Conservation (phyloP, 2,113 vertebrate genomes). For the Vombatus ursinus region DNA sequence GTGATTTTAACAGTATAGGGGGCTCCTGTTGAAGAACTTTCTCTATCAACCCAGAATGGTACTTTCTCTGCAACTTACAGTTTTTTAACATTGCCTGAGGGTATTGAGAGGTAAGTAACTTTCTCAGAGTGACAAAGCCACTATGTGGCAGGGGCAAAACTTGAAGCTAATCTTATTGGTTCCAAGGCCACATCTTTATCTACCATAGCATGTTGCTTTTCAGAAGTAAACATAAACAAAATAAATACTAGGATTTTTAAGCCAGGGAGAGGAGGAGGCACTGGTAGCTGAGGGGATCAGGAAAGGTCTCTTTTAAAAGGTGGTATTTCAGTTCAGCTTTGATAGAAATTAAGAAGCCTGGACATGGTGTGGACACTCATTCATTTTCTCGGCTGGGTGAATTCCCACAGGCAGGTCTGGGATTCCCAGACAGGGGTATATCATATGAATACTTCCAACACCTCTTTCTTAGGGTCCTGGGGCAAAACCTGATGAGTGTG, state of each 20-base stretch:
- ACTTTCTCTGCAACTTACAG: neutral
- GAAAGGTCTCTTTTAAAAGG: neutral
- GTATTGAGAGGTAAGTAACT: neutral
- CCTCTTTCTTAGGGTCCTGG: neutral
- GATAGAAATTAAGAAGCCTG: neutral
- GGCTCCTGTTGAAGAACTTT: neutral
- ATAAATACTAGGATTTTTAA: neutral
- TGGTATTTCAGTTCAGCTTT: neutral
- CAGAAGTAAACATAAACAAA: neutral
- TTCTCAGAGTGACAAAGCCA: neutral
- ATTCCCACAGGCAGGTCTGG: neutral
- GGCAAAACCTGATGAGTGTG: too few relatives aligned
- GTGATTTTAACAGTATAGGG: neutral
- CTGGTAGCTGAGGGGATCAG: neutral
- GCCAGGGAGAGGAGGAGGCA: neutral
- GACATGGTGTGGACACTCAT: neutral
- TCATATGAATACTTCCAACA: neutral
- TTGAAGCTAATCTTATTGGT: neutral
- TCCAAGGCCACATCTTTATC: neutral
- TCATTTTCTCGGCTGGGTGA: neutral
- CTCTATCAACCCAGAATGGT: neutral
- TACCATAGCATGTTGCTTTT: neutral
- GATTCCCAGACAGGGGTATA: neutral
- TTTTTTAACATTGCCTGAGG: neutral
- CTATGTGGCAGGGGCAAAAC: neutral